Evolutionary conservation across 1,140 invertebrate species (phyloP).

Genomic region (Neodiprion virginianus): DNA sequence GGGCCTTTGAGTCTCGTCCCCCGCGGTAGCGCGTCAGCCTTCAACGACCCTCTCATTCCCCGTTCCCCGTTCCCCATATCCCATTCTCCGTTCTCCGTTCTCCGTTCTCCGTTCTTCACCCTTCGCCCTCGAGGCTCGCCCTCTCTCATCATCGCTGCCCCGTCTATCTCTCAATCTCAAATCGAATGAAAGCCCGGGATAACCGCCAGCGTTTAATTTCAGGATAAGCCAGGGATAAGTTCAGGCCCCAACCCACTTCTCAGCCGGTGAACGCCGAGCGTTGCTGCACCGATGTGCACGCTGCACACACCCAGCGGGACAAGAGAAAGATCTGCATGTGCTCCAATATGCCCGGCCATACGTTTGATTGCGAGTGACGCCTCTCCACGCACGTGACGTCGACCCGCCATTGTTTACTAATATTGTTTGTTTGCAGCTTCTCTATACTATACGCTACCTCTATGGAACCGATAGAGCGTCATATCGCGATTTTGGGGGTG

Average conservation of each 20-base stretch:
- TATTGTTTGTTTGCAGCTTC: neutral
- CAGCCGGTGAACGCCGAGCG: neutral
- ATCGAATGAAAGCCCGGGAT: slow-evolving; percentile 26
- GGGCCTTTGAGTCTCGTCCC: slow-evolving; percentile 48
- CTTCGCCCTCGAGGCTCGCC: slow-evolving; percentile 11
- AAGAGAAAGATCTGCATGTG: too few relatives aligned
- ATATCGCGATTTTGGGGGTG: too few relatives aligned
- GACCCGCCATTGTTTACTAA: neutral
- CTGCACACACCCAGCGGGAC: neutral
- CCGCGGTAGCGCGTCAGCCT: slow-evolving; percentile 41
- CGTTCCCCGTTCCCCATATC: slow-evolving; percentile 23
- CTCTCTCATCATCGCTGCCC: neutral
- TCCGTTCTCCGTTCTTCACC: slow-evolving; percentile 26
- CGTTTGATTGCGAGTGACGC: neutral
- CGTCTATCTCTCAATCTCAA: slow-evolving; percentile 1
- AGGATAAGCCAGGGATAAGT: slow-evolving; percentile 39
- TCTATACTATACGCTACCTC: too few relatives aligned
- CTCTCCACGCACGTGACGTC: neutral
- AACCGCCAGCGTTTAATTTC: slow-evolving; percentile 53
- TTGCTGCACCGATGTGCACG: neutral
- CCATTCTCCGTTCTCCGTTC: slow-evolving; percentile 16
- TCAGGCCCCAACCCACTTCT: neutral
- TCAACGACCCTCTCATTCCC: slow-evolving; percentile 20
- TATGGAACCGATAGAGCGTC: too few relatives aligned
- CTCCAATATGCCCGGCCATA: neutral